A percentile compares a stretch with the other conserved stretches of the same genome.
Conservation (phyloP, 37 sponge, comb jelly and placozoan species). For the Cliona cf. orientalis region DNA sequence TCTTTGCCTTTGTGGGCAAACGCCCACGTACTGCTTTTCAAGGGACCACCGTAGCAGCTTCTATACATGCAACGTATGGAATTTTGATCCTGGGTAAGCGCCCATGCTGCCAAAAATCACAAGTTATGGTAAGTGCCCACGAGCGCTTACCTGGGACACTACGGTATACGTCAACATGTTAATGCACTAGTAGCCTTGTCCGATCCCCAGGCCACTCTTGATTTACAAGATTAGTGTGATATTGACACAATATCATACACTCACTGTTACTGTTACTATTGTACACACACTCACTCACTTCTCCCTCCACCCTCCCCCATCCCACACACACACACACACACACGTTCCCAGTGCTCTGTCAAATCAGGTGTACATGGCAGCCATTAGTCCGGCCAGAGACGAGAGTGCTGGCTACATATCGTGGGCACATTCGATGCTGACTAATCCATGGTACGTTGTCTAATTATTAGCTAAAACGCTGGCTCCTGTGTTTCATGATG, state of each 20-base stretch:
- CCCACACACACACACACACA: conserved; percentile 1
- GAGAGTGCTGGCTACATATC: neutral
- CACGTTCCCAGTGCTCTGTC: neutral
- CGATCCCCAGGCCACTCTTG: too few relatives aligned
- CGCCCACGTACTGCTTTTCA: neutral
- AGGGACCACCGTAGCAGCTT: neutral
- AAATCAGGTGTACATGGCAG: conserved; percentile 64
- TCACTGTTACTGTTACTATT: neutral
- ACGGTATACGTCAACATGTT: too few relatives aligned
- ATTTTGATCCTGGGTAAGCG: too few relatives aligned
- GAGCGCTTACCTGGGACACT: too few relatives aligned
- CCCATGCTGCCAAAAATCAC: too few relatives aligned
- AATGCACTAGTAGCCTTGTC: too few relatives aligned
- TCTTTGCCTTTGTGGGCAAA: neutral
- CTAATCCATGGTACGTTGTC: conserved; percentile 79
- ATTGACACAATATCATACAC: conserved; percentile 1
- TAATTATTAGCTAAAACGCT: too few relatives aligned
- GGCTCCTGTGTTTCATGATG: too few relatives aligned
- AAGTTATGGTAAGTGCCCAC: too few relatives aligned
- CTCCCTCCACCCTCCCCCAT: neutral
- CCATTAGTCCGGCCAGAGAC: conserved; percentile 86
- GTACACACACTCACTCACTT: conserved; percentile 9
- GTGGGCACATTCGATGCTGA: conserved; percentile 61
- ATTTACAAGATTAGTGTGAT: neutral
- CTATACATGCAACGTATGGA: too few relatives aligned